Conservation (phyloP, 2,888 invertebrate species). For the Crematogaster levior region DNA sequence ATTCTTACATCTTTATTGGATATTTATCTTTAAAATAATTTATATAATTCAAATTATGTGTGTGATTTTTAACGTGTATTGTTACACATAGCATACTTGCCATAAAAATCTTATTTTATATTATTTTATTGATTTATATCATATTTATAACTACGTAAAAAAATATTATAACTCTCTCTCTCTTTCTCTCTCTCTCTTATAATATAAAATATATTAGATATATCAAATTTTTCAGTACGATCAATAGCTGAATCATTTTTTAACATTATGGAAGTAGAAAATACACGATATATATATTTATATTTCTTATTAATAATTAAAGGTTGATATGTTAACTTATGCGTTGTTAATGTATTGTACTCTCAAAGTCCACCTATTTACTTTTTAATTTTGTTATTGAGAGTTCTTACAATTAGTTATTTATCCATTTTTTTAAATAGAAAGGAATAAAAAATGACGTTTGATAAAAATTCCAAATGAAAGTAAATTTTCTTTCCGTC, state of each 20-base stretch:
- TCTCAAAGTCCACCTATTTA: not conserved
- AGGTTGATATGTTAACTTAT: not conserved
- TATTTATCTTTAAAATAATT: conserved; percentile 13
- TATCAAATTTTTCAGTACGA: not conserved
- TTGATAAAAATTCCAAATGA: not conserved
- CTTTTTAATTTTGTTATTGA: not conserved
- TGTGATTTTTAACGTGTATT: not conserved
- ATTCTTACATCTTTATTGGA: not conserved
- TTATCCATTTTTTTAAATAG: not conserved
- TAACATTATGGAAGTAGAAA: not conserved
- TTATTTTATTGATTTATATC: not conserved
- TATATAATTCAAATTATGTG: too few relatives aligned
- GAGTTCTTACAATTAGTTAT: not conserved
- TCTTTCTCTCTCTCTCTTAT: too few relatives aligned
- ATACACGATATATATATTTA: not conserved
- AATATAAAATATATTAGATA: too few relatives aligned
- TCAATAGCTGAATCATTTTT: not conserved
- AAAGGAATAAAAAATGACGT: not conserved
- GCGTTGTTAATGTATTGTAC: not conserved
- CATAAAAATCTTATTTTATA: not conserved
- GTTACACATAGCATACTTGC: not conserved
- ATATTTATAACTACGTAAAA: not conserved
- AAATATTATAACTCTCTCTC: not conserved
- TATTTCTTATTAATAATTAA: not conserved
- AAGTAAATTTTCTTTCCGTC: not conserved